Evolutionary conservation across 2,888 invertebrate genomes (phyloP).

Genomic region (Tortrix viridana): DNA sequence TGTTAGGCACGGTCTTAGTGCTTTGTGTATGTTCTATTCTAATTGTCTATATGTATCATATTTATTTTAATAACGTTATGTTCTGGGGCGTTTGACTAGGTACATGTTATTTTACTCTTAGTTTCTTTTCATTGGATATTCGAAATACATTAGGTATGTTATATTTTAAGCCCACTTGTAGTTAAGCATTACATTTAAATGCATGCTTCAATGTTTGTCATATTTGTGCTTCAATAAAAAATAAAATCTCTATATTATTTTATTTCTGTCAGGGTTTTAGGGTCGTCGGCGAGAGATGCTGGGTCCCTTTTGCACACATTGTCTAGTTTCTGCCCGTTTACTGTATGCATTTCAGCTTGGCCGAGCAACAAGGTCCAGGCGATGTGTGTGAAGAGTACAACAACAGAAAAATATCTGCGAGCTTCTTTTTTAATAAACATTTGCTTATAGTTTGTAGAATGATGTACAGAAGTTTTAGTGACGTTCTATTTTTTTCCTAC

Average conservation of each 20-base stretch:
- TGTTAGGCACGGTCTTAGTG: conserved; percentile 26
- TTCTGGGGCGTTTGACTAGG: conserved; percentile 22
- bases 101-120: conserved; percentile 28
- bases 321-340: conserved; percentile 63
- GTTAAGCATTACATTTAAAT: conserved; percentile 65
- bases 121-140: conserved; percentile 29
- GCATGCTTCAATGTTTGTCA: conserved; percentile 77
- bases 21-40: conserved; percentile 30
- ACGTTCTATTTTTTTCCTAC: too few species aligned
- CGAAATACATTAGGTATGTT: conserved; percentile 48
- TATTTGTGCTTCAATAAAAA: conserved; percentile 79
- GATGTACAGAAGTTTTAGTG: too few species aligned
- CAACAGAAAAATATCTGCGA: neutral
- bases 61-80: conserved; percentile 26
- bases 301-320: conserved; percentile 78
- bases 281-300: conserved; percentile 39
- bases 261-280: conserved; percentile 43
- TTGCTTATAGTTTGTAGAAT: neutral
- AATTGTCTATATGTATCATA: conserved; percentile 39
- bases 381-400: neutral
- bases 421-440: neutral
- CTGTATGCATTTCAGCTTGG: conserved; percentile 68
- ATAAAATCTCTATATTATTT: conserved; percentile 57
- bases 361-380: conserved; percentile 7
- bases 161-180: conserved; percentile 53